Base-by-base conservation (phyloP, 2,797 vertebrate species). In the Mormyrops boulengeri region DNA sequence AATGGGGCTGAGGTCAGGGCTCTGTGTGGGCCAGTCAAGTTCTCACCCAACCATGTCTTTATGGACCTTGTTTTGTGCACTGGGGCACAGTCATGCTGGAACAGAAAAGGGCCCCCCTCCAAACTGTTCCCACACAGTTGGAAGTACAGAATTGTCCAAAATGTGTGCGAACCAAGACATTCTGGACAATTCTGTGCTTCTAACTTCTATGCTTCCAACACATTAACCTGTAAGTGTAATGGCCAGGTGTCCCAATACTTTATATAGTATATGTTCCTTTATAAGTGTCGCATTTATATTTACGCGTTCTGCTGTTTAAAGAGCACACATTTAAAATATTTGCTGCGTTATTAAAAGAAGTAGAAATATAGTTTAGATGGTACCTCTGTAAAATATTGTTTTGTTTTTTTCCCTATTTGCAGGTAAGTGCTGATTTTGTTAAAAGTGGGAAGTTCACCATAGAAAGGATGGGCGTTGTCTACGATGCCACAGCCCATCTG, bases 391-490 rank as follows among this genome's bases (percentile, higher is more conserved):
- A 44, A 19, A 26, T 66, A 17, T 14, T 30, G 2, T 17, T 38
- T n/a, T 6, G 3, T 4, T 41, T 34, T 87, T 9, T 5, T 22
- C 30, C 3, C 91, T 38, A 89, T 87, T 44, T 41, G 55, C 90
- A 99, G 98, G 97, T 97, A 91, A 97, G 95, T 0, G 92, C 95
- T 26, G 97, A 99, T 90, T 99, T 98, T 2, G 94, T 99, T 91
- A 97, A 93, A 93, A 97, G 91, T 0, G 98, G 98, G 0, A 94
- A 96, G 87, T 99, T 99, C 1, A 90, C 95, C 14, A 93, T 99
- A 95, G 98, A 99, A 94, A 93, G 97, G 92, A 99, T 99, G 98
- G 98, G 98, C 3, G 95, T 96, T 91, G 90, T 92, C 1, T 98
- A 97, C 88, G 91, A 96, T 1, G 98, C 98, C 90, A 95, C 22